These are phyloP conservation scores for pig (Sus scrofa) DNA, from an alignment of 2,113 vertebrate genomes.

Conservation along the genomic window T2T-Sscrofa CM000817.6:140961501-140962000, in stretches of 20 bases:
- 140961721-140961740: not conserved
- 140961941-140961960: not conserved
- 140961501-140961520: not conserved
- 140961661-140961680: not conserved
- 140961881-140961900: not conserved
- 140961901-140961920: not conserved
- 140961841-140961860: conserved; percentile 26
- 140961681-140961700: not conserved
- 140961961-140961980: conserved; percentile 8
- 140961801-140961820: not conserved
- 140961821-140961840: conserved; percentile 31
- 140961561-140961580: not conserved
- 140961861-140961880: not conserved
- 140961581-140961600: not conserved
- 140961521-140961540: not conserved
- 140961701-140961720: not conserved
- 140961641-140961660: not conserved
- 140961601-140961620: not conserved
- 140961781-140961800: conserved; percentile 73
- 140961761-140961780: not conserved
- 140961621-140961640: not conserved
- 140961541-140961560: not conserved
- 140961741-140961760: not conserved
- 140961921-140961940: not conserved
- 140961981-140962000: conserved; percentile 28